These are phyloP conservation scores for Corbicula japonica DNA, from an alignment of 2,888 invertebrate species.

Conservation along the genomic window DNA sequence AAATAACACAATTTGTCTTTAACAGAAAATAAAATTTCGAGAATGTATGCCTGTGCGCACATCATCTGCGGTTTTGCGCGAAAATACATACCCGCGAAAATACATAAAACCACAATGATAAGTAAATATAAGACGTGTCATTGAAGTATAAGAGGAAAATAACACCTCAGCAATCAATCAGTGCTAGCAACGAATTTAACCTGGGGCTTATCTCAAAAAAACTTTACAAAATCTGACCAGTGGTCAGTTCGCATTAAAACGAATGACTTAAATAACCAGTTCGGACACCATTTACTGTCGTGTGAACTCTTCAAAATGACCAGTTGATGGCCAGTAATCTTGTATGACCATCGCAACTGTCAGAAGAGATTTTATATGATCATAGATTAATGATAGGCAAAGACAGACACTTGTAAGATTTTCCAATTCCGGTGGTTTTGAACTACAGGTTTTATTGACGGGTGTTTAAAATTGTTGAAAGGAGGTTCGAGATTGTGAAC, in stretches of 20 bases:
- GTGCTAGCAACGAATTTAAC: too few relatives aligned
- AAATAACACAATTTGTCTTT: too few relatives aligned
- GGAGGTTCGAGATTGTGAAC: conserved; percentile 17
- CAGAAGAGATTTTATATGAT: conserved; percentile 13
- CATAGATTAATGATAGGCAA: conserved; percentile 27
- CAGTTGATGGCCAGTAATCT: conserved; percentile 36
- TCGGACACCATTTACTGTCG: conserved; percentile 15
- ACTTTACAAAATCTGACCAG: conserved; percentile 14
- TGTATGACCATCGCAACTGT: conserved; percentile 35
- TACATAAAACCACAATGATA: too few relatives aligned
- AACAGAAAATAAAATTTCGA: too few relatives aligned
- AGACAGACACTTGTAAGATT: conserved; percentile 11
- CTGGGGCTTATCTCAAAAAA: too few relatives aligned
- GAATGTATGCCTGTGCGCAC: too few relatives aligned
- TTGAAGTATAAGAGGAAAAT: too few relatives aligned
- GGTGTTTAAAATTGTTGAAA: conserved; percentile 13
- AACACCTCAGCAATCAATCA: too few relatives aligned
- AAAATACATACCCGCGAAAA: too few relatives aligned
- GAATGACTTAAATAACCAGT: conserved; percentile 18
- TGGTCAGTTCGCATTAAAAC: conserved; percentile 25
- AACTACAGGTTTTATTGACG: conserved; percentile 31
- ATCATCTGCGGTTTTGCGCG: too few relatives aligned
- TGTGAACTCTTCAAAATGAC: conserved; percentile 25
- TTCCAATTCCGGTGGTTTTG: conserved; percentile 7
- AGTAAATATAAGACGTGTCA: too few relatives aligned